Conservation (phyloP, 1,140 invertebrate genomes). For the Caenorhabditis tropicalis region DNA sequence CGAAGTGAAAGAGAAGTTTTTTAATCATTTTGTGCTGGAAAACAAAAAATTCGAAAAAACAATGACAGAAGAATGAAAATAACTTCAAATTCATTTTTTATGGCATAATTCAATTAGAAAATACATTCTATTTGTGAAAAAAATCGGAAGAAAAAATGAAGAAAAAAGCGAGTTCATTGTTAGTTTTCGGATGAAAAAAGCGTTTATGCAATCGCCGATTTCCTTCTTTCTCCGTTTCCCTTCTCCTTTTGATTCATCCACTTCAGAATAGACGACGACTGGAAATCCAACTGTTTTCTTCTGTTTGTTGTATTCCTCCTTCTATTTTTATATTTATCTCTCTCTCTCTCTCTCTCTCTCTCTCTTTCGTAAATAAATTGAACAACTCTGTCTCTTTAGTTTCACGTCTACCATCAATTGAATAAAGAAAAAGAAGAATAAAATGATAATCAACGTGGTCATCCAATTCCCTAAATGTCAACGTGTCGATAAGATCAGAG, state of each 20-base stretch:
- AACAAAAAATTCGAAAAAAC: no score
- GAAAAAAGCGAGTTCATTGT: slow-evolving; percentile 13
- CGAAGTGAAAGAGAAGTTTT: no score
- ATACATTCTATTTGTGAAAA: no score
- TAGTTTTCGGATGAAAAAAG: not conserved
- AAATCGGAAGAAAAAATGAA: not conserved
- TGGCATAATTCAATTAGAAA: no score
- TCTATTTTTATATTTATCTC: slow-evolving; percentile 7
- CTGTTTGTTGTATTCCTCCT: not conserved
- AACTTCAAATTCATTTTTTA: no score
- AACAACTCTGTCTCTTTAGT: not conserved
- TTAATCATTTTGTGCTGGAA: no score
- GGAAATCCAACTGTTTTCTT: slow-evolving; percentile 28
- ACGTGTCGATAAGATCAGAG: slow-evolving; percentile 12
- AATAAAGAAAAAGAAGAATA: not conserved
- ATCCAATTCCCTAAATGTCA: not conserved
- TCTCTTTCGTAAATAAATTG: no score
- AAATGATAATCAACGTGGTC: not conserved
- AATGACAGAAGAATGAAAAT: no score
- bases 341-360: no score
- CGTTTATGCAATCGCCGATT: slow-evolving; percentile 22
- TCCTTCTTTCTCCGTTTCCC: not conserved
- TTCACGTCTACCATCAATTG: not conserved
- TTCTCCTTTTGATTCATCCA: not conserved
- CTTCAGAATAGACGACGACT: not conserved